Evolutionary conservation across 2,888 invertebrate species (phyloP), one percentile per base, ranked within the genome.

Genomic region (Sialis lutaria): DNA sequence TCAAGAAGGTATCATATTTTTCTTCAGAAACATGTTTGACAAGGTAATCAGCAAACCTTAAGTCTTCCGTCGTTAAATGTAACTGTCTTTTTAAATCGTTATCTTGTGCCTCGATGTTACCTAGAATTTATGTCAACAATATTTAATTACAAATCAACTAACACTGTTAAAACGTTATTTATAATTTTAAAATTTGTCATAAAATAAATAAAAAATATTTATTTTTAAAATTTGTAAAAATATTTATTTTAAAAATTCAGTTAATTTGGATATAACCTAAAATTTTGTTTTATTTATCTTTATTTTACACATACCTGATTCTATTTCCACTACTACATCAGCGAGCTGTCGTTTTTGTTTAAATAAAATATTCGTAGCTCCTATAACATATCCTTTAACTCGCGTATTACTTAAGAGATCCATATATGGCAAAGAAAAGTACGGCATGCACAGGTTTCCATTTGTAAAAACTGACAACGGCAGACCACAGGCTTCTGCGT

Each of bases 351-450:
- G 77, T 60, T 93, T 93, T 63, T 96, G 96, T 62, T 91, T 90
- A 62, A 97, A 98, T 35, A 98, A 70, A n/a, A 93, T 85, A 69
- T 98, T 98, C 10, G 96, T 96, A n/a, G 96, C 96, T 37, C 98
- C 97, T 49, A 95, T 86, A 41, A 93, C 73, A 65, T 86, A 87
- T 32, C 85, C 86, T 51, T 82, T 70, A 6, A 95, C 89, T 55
- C 87, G 86, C 4, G 84, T 75, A 64, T 95, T 91, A 44, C 81
- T 80, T 47, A 98, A 67, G 48, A 93, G 69, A 67, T 97, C 97
- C 68, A 96, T 77, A 63, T 92, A 95, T 54, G 95, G 91, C 53
- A 98, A 70, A 4, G 93, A 93, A 52, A 97, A 69, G 65, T 97
- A 98, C 12, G 98, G 97, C 63, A 96, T 77, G 64, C 95, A 96